Base-by-base conservation (phyloP, 2,888 invertebrate species). In the Hipparchia sbordonii region DNA sequence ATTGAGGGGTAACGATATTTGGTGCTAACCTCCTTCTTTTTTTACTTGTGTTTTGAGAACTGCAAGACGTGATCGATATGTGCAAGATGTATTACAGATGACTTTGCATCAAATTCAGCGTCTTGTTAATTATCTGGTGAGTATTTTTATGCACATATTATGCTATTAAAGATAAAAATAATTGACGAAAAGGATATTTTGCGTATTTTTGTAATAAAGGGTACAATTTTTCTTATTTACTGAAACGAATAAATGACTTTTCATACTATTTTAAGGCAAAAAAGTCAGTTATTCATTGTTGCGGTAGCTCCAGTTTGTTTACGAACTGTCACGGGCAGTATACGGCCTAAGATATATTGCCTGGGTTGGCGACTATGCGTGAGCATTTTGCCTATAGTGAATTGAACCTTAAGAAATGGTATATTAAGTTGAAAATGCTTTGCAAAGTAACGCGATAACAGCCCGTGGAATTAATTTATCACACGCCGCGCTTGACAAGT, bases 241-340 rank as follows among this genome's bases (percentile, higher is more conserved):
- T 65, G 33, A 12, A 65, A 65, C 6, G 23, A 65, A 65, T 52
- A n/a, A 52, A 52, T 33, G 10, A 52, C 12, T 10, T 52, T 52
- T 6, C 52, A 2, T 56, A 67, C 10, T 67, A 67, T 67, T 46
- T 10, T 5, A 46, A 46, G 9, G 56, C 46, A 13, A 71, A 72
- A 77, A 71, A 72, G 57, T 60, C 70, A 72, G 82, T 82, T 84
- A 84, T 79, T 83, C 88, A 87, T 91, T 92, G 92, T 93, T 93
- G 92, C 91, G 93, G 93, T 92, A 93, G 92, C 89, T 91, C 87
- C 92, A 91, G 94, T 94, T 94, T 94, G 94, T 94, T 94, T 94
- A 94, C 94, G 92, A 94, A 94, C 93, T 94, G 94, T 94, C 94
- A 94, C 92, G 92, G 92, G 86, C 93, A 93, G 93, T 93, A 92